Percentiles rank a stretch among this genome's conserved stretches.
These are phyloP conservation scores for Hafferia zeledoni DNA, from an alignment of 2,797 vertebrate species.

Conservation along the genomic window DNA sequence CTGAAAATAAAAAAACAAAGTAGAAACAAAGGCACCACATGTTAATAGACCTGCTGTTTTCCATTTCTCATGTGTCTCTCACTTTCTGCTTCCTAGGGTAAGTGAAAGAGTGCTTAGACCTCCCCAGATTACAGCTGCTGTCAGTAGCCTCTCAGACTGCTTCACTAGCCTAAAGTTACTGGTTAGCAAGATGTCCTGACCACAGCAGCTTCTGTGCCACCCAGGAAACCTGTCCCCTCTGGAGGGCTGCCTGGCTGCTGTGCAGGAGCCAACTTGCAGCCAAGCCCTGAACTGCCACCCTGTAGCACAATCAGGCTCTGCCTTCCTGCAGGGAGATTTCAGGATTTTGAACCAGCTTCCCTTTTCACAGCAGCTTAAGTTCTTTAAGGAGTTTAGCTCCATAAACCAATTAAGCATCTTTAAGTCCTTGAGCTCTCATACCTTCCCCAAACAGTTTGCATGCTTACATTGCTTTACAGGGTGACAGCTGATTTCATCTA, in stretches of 20 bases:
- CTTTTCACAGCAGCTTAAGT: constrained; percentile 34
- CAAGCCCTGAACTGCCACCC: not conserved
- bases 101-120: not conserved
- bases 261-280: accelerated
- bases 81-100: not conserved
- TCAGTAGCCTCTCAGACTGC: not conserved
- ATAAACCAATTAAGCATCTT: constrained; percentile 49
- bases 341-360: constrained; percentile 39
- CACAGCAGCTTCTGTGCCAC: not conserved
- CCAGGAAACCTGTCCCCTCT: not conserved
- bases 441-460: not conserved
- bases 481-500: not conserved
- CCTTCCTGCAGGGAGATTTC: not conserved
- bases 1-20: accelerated
- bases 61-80: not conserved
- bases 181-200: not conserved
- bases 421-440: not conserved
- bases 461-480: not conserved
- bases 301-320: accelerated
- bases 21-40: not conserved
- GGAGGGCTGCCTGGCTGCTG: not conserved
- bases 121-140: not conserved
- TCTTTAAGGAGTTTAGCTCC: constrained; percentile 42
- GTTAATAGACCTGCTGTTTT: not conserved
- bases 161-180: not conserved